Base-by-base conservation (phyloP, 2,113 vertebrate genomes). In the Physeter macrocephalus region DNA sequence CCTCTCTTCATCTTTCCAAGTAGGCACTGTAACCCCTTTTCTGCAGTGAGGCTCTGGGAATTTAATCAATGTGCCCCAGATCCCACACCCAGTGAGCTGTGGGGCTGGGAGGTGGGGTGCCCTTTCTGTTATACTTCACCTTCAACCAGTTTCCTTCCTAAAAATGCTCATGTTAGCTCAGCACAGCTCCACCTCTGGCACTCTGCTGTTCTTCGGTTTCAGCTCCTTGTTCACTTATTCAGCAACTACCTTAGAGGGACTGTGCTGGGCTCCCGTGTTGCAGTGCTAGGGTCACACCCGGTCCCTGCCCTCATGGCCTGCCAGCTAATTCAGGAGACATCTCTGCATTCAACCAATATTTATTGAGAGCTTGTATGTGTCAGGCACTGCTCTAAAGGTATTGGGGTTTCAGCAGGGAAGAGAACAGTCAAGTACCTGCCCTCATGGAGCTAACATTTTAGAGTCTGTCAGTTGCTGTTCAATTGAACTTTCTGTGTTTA, bases 1-100 rank as follows among this genome's bases (percentile, higher is more conserved):
- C 57, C 29, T 93, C 74, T 96, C 34, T 54, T 88, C 95, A 85
- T 88, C 64, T 97, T 96, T 80, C 67, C 31, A 64, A 71, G 59
- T 25, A 87, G 88, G 88, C 78, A 41, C 54, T 41, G 3, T 12
- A 80, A 83, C 74, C 69, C 84, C 69, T 93, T 91, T 88, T 83
- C 71, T 59, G 54, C 57, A 57, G 34, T 29, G 66, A 89, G 61
- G 86, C 72, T 78, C 49, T 49, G 78, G 52, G 83, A 82, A 64
- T 95, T 83, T 95, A 93, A 83, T 90, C 89, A 92, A 10, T 0
- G 0, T 64, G 74, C 61, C 86, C 93, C 57, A 95, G 93, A 89
- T 83, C 66, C 57, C 78, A 90, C 6, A 43, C 75, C 85, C 49
- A 66, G 83, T n/a, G 57, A 91, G 61, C 23, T 64, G 69, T 20